These are phyloP conservation scores for Bufotes viridis DNA, from an alignment of 2,797 vertebrate genomes.

Conservation along the genomic window DNA sequence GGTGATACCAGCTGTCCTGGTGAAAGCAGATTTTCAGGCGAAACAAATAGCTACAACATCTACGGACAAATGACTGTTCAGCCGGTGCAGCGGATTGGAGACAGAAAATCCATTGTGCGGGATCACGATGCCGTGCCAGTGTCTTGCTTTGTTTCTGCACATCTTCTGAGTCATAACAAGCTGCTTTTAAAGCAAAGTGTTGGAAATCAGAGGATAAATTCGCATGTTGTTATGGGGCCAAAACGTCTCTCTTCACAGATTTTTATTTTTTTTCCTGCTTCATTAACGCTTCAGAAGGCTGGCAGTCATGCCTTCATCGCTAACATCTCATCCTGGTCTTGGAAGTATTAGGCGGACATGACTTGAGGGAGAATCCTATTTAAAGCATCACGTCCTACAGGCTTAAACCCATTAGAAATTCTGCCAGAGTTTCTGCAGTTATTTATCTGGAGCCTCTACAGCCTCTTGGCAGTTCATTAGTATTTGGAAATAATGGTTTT, in stretches of 20 bases:
- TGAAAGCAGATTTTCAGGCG: slow-evolving; percentile 38
- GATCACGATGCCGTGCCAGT: slow-evolving; percentile 18
- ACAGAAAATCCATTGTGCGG: slow-evolving; percentile 38
- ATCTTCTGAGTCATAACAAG: slow-evolving; percentile 25
- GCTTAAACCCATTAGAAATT: slow-evolving; percentile 5
- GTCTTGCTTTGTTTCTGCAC: slow-evolving; percentile 24
- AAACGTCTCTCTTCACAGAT: neutral
- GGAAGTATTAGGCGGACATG: neutral
- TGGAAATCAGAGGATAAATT: slow-evolving; percentile 38
- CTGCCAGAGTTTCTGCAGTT: neutral
- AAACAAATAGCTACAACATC: slow-evolving; percentile 10
- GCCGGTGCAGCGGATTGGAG: slow-evolving; percentile 4
- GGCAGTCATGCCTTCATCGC: slow-evolving; percentile 6
- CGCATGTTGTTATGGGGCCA: slow-evolving; percentile 16
- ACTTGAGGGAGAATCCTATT: slow-evolving; percentile 10
- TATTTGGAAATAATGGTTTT: slow-evolving; percentile 12
- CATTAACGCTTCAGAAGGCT: slow-evolving; percentile 16
- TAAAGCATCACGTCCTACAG: slow-evolving; percentile 16
- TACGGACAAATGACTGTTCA: slow-evolving; percentile 20
- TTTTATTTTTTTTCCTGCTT: neutral
- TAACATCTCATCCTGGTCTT: slow-evolving; percentile 20
- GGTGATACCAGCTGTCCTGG: slow-evolving; percentile 25
- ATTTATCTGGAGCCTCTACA: neutral
- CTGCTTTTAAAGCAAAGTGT: slow-evolving; percentile 19
- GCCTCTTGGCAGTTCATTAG: slow-evolving; percentile 19